Evolutionary conservation across 2,888 invertebrate genomes (phyloP), one percentile per base, ranked within the genome.

Genomic region (Acanthopleura granulata): DNA sequence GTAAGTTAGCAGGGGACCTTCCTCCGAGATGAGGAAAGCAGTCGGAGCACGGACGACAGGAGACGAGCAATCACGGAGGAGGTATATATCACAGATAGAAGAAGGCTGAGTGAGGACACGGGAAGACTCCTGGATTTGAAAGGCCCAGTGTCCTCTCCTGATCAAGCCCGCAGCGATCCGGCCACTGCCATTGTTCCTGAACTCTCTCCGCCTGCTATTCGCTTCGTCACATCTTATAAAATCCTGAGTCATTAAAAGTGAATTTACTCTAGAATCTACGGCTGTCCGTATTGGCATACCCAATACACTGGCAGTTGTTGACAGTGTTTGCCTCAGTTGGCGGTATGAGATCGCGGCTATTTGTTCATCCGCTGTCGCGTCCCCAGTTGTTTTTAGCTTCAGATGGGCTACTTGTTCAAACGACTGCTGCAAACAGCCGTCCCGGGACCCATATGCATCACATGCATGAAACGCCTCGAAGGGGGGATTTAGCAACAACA

Each of bases 181-280:
- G 40, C 40, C 40, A 40, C 40, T 22, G 22, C 66, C 66, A 66
- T 66, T 66, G 66, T 66, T 27, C 22, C 29, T 57, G 57, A 27
- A 66, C 25, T 66, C 27, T 15, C 29, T 66, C 25, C 22, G 66
- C 22, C n/a, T 9, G 66, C 66, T 27, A 66, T 27, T 66, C 66
- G 29, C 66, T 14, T 25, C 66, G 22, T 16, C 66, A 66, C 27
- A 66, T 27, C 29, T 66, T 66, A 22, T 66, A 66, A 66, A 66
- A 66, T 66, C 66, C 66, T 66, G 66, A 66, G 66, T 66, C 66
- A 66, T 66, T 66, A 66, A 66, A 66, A 66, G 66, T 27, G 66
- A 66, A 66, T 66, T 66, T 66, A 27, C 29, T 66, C 66, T 66
- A 27, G 66, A 66, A 6, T 66, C 66, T 66, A 66, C 66, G 66